A percentile compares a stretch with the other conserved stretches of the same genome.
Evolutionary conservation across 2,888 invertebrate genomes (phyloP).

Genomic region (Nebria salina): DNA sequence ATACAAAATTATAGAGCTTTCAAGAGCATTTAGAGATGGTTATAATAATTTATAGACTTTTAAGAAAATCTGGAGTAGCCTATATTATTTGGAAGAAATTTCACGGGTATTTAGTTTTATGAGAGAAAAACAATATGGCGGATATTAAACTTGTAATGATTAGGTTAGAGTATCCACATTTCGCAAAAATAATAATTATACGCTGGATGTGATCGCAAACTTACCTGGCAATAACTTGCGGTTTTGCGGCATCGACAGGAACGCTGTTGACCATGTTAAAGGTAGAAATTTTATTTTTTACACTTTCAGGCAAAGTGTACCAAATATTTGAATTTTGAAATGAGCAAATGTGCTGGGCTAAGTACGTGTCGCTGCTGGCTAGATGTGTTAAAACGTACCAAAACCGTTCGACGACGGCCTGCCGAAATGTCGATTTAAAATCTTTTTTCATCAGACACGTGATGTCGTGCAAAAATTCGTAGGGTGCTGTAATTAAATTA

Average conservation of each 20-base stretch:
- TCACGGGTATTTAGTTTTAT: too few relatives aligned
- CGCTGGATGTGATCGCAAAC: background rate
- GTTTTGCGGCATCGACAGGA: conserved; percentile 56
- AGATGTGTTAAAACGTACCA: conserved; percentile 73
- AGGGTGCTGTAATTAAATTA: conserved; percentile 65
- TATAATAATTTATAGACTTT: too few relatives aligned
- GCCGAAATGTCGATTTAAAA: conserved; percentile 71
- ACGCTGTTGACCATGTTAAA: conserved; percentile 63
- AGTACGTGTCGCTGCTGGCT: conserved; percentile 71
- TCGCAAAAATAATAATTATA: too few relatives aligned
- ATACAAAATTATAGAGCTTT: too few relatives aligned
- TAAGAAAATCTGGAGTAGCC: too few relatives aligned
- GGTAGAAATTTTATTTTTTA: conserved; percentile 75
- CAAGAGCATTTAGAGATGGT: too few relatives aligned
- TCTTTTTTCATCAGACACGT: conserved; percentile 72
- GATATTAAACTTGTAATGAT: too few relatives aligned
- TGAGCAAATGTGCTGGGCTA: conserved; percentile 75
- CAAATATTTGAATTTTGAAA: conserved; percentile 69
- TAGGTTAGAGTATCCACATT: too few relatives aligned
- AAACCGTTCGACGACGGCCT: conserved; percentile 73
- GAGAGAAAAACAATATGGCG: too few relatives aligned
- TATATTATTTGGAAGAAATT: too few relatives aligned
- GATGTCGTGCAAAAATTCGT: conserved; percentile 80
- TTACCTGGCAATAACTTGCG: conserved; percentile 62
- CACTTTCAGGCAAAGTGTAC: conserved; percentile 76